A percentile compares a stretch with the other conserved stretches of the same genome.
Evolutionary conservation across 1,140 invertebrate species (phyloP).

Genomic region (Pachyrhynchus sulphureomaculatus): DNA sequence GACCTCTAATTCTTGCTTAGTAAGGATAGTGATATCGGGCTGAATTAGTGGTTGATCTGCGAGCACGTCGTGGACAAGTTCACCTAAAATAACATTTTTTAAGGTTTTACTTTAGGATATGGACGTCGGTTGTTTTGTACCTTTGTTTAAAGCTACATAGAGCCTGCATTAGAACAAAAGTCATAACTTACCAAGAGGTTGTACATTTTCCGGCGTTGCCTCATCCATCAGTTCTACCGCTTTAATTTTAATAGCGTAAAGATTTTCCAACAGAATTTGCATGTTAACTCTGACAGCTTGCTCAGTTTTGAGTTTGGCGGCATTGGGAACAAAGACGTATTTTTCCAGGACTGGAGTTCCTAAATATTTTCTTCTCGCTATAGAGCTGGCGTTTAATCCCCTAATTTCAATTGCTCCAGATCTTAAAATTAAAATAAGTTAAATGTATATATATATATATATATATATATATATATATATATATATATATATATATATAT

Average conservation of each 20-base stretch:
- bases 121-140: conserved; percentile 54
- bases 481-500: no score
- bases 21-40: conserved; percentile 56
- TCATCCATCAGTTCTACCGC: conserved; percentile 67
- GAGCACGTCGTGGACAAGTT: conserved; percentile 57
- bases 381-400: conserved; percentile 77
- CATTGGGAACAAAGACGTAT: conserved; percentile 75
- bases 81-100: conserved; percentile 55
- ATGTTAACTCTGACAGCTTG: conserved; percentile 58
- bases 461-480: conserved; percentile 72
- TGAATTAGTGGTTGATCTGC: conserved; percentile 62
- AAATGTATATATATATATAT: no score
- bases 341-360: conserved; percentile 70
- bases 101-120: conserved; percentile 32
- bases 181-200: conserved; percentile 58
- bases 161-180: no score
- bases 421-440: conserved; percentile 57
- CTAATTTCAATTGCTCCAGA: conserved; percentile 84
- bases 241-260: conserved; percentile 66
- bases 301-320: conserved; percentile 46
- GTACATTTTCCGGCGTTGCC: conserved; percentile 51
- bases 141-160: no score
- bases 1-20: conserved; percentile 55
- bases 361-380: conserved; percentile 65
- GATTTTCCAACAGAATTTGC: conserved; percentile 81